Percentiles rank a stretch among this genome's conserved stretches.
phyloP scores from a whole-genome alignment of 2,888 invertebrate species.

The Nomada goodeniana region DNA sequence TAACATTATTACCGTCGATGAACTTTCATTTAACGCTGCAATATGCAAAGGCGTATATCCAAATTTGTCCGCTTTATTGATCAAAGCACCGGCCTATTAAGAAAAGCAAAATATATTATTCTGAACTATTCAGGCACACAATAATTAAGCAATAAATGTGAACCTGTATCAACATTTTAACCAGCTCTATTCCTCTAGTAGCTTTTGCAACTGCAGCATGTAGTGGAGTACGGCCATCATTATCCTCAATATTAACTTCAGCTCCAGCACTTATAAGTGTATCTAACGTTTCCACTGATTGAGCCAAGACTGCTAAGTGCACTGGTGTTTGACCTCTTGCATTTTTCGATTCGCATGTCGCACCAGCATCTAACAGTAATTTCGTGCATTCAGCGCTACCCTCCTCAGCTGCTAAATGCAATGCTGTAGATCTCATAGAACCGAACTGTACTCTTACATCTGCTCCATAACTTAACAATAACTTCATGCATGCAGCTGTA shows the following conservation, averaged over 20 bases:
- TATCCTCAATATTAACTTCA: conserved; percentile 88
- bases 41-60: conserved; percentile 94
- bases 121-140: too few relatives aligned
- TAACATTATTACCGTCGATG: conserved; percentile 90
- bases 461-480: conserved; percentile 92
- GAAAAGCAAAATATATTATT: conserved; percentile 14
- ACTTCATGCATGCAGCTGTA: conserved; percentile 88
- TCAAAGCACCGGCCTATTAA: conserved; percentile 88
- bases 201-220: conserved; percentile 93
- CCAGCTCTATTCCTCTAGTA: conserved; percentile 78
- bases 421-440: conserved; percentile 89
- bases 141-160: conserved; percentile 33
- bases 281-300: conserved; percentile 91
- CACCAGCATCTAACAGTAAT: conserved; percentile 90
- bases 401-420: conserved; percentile 95
- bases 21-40: conserved; percentile 93
- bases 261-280: conserved; percentile 88
- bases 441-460: conserved; percentile 92
- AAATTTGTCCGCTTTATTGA: conserved; percentile 91
- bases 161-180: conserved; percentile 79
- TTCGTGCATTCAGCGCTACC: conserved; percentile 92
- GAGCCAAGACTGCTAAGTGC: conserved; percentile 93
- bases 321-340: conserved; percentile 92
- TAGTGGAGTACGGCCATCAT: conserved; percentile 91
- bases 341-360: conserved; percentile 91